Percentiles rank a stretch among this genome's conserved stretches.
These are phyloP conservation scores for Pyrgilauda ruficollis DNA, from an alignment of 2,113 vertebrate species.

Conservation along the genomic window DNA sequence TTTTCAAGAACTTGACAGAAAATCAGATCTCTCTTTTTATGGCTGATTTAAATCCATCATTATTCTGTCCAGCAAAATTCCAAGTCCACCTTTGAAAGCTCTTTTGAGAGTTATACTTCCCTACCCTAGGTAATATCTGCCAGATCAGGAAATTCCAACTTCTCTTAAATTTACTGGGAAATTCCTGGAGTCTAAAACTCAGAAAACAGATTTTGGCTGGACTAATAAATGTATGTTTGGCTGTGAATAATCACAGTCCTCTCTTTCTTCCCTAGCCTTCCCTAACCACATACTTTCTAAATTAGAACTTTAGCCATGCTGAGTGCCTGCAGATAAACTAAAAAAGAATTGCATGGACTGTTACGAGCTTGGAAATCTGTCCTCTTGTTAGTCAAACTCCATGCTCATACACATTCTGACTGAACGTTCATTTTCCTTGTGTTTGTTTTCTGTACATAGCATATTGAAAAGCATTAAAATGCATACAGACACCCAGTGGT, in stretches of 20 bases:
- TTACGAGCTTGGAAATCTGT: neutral
- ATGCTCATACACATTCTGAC: neutral
- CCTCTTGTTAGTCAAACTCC: neutral
- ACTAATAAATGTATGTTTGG: too few relatives aligned
- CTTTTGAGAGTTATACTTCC: conserved; percentile 27
- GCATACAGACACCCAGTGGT: neutral
- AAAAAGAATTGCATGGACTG: neutral
- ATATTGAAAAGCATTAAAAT: neutral
- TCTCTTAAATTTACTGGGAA: conserved; percentile 10
- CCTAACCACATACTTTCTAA: neutral
- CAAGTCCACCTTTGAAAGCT: conserved; percentile 18
- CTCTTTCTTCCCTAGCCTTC: neutral
- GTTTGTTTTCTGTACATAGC: neutral
- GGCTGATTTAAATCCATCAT: conserved; percentile 39
- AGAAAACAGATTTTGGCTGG: conserved; percentile 17
- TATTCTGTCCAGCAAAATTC: conserved; percentile 32
- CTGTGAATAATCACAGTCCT: neutral
- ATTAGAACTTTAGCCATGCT: neutral
- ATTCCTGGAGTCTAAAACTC: neutral
- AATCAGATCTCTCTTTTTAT: conserved; percentile 1
- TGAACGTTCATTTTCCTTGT: neutral
- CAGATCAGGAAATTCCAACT: conserved; percentile 60
- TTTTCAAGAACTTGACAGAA: conserved; percentile 21
- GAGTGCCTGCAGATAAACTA: neutral
- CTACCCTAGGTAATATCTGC: neutral